Conservation (phyloP, 53 echinoderm and acorn worm genomes). For the Mesocentrotus franciscanus region DNA sequence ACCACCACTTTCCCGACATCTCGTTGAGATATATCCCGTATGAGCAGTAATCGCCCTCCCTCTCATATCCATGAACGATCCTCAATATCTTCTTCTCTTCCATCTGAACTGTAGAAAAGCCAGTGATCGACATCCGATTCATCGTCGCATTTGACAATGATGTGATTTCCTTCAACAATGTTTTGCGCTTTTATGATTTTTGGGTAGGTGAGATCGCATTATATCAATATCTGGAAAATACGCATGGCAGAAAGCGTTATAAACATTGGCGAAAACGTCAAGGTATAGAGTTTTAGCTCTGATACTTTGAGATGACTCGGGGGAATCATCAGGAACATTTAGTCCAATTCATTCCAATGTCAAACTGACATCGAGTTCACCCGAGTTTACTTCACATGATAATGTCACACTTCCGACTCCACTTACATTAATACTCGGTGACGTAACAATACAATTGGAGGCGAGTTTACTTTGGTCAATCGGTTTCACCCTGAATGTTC, state of each 20-base stretch:
- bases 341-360: background rate
- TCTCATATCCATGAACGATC: constrained; percentile 10
- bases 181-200: background rate
- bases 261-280: too few species aligned
- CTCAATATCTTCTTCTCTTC: background rate
- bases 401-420: too few species aligned
- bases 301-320: background rate
- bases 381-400: too few species aligned
- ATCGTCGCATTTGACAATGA: too few species aligned
- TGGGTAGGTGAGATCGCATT: too few species aligned
- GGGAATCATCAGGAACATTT: background rate
- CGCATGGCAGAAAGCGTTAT: too few species aligned
- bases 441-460: too few species aligned
- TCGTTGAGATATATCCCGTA: background rate
- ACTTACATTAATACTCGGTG: too few species aligned
- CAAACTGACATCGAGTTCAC: background rate
- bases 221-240: too few species aligned
- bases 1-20: constrained; percentile 19
- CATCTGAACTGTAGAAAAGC: background rate
- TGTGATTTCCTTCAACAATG: background rate
- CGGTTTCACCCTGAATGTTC: too few species aligned
- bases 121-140: background rate
- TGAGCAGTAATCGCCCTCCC: background rate
- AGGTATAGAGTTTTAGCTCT: background rate
- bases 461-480: too few species aligned